These are phyloP conservation scores for Drosophila peninsularis DNA, from an alignment of 2,888 invertebrate genomes.

Conservation along the genomic window DNA sequence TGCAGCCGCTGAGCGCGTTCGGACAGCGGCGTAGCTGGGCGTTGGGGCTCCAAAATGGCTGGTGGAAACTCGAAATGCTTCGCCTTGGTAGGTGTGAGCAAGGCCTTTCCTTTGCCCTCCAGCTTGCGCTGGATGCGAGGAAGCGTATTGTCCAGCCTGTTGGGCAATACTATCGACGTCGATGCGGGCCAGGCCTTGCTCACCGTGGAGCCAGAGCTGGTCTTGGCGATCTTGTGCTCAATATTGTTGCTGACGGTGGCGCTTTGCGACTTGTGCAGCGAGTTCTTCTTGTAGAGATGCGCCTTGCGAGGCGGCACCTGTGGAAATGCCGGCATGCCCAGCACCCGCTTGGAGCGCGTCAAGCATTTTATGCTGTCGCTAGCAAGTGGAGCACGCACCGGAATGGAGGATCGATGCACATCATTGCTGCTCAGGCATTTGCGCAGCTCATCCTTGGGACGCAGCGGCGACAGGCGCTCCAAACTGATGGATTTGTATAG, in stretches of 20 bases:
- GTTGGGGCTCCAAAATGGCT: constrained; percentile 39
- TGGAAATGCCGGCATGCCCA: constrained; percentile 38
- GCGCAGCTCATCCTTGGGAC: constrained; percentile 51
- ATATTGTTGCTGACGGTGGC: constrained; percentile 75
- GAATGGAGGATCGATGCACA: constrained; percentile 23
- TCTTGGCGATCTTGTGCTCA: constrained; percentile 81
- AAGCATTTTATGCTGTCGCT: constrained; percentile 81
- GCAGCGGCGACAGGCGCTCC: constrained; percentile 55
- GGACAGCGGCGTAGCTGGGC: constrained; percentile 82
- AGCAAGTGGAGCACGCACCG: constrained; percentile 76
- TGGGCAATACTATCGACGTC: constrained; percentile 60
- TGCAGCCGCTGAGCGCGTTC: constrained; percentile 87
- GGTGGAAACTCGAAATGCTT: constrained; percentile 68
- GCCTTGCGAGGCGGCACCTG: constrained; percentile 63
- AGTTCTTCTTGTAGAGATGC: constrained; percentile 82
- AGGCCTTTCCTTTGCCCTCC: constrained; percentile 70
- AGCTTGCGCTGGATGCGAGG: constrained; percentile 83
- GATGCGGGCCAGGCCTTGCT: constrained; percentile 26
- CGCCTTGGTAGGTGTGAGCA: constrained; percentile 77
- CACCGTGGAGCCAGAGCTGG: constrained; percentile 70
- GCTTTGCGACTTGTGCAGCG: constrained; percentile 74
- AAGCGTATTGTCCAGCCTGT: constrained; percentile 81
- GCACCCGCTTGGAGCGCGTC: constrained; percentile 39
- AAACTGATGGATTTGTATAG: constrained; percentile 75
- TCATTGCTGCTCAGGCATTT: constrained; percentile 70